A percentile compares a stretch with the other conserved stretches of the same genome.
These are phyloP conservation scores for Petrolisthes manimaculis DNA, from an alignment of 2,888 invertebrate genomes.

Conservation along the genomic window DNA sequence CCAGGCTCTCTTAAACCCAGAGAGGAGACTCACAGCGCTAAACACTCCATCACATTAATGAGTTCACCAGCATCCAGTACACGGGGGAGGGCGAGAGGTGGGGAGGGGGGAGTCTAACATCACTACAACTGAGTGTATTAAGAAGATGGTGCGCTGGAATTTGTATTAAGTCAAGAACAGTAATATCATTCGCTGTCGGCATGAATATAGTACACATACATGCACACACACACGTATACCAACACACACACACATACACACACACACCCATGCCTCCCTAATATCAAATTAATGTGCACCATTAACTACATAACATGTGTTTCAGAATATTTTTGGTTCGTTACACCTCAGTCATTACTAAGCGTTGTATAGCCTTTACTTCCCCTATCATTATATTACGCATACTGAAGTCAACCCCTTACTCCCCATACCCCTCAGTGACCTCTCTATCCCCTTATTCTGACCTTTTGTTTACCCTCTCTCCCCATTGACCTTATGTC, in stretches of 20 bases:
- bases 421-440: too few species aligned
- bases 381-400: too few species aligned
- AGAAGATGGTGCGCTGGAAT: constrained; percentile 28
- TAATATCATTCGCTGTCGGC: constrained; percentile 12
- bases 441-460: too few species aligned
- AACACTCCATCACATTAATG: constrained; percentile 60
- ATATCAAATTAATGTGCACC: background rate
- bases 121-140: too few species aligned
- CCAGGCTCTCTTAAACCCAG: constrained; percentile 50
- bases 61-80: constrained; percentile 33
- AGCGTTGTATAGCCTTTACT: too few species aligned
- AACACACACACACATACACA: background rate
- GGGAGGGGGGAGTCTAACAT: constrained; percentile 40
- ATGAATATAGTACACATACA: background rate
- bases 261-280: too few species aligned
- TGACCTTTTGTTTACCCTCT: too few species aligned
- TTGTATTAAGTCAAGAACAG: constrained; percentile 30
- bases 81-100: constrained; percentile 35
- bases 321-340: too few species aligned
- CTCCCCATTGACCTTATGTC: too few species aligned
- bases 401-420: too few species aligned
- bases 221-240: too few species aligned
- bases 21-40: constrained; percentile 39
- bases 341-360: too few species aligned
- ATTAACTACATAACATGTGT: background rate